Conservation (phyloP, 35 echinoderm and acorn worm genomes). For the Amphiura filiformis region DNA sequence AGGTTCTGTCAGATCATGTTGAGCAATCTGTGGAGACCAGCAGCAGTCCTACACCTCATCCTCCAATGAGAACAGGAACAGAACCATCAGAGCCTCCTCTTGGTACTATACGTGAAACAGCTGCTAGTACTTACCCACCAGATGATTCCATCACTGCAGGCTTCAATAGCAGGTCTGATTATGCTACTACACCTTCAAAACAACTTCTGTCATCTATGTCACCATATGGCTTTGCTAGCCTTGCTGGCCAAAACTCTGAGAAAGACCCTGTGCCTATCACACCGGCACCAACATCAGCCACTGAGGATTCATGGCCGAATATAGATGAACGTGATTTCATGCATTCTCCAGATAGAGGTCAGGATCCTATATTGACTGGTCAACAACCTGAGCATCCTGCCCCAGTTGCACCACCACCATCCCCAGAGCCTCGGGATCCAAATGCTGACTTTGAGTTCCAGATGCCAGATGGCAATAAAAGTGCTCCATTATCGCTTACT, state of each 20-base stretch:
- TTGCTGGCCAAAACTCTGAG: background rate
- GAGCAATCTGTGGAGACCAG: background rate
- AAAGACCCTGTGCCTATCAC: background rate
- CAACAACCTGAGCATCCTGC: constrained; percentile 46
- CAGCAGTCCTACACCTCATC: background rate
- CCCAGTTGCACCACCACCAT: constrained; percentile 61
- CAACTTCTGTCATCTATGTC: background rate
- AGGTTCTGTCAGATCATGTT: background rate
- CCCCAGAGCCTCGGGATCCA: constrained; percentile 49
- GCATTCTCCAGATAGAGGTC: constrained; percentile 35
- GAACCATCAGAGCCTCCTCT: background rate
- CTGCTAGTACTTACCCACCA: background rate
- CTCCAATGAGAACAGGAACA: background rate
- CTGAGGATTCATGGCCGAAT: constrained; percentile 60
- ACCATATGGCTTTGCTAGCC: background rate
- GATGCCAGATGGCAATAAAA: constrained; percentile 15
- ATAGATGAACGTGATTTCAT: constrained; percentile 65
- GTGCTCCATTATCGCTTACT: constrained; percentile 15
- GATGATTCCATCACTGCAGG: background rate
- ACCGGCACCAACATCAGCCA: constrained; percentile 4
- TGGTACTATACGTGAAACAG: background rate
- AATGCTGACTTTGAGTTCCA: constrained; percentile 16
- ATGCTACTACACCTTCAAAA: background rate
- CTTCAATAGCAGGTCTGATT: background rate
- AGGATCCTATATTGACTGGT: background rate